Evolutionary conservation across 2,113 vertebrate genomes (phyloP), one percentile per base, ranked within the genome.

Genomic region (Chaenocephalus aceratus): DNA sequence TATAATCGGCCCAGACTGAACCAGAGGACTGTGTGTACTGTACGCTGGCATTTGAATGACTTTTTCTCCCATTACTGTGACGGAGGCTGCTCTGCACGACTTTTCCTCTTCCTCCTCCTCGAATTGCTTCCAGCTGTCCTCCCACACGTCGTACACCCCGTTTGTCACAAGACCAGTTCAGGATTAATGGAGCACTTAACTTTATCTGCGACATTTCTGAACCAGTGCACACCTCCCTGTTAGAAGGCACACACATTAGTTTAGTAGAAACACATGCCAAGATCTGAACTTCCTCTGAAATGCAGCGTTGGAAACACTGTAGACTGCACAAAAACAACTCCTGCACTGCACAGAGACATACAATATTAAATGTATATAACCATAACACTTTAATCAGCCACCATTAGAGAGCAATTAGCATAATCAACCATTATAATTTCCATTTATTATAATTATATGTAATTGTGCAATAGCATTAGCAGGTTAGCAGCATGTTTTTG

Each of bases 181-280:
- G 67, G 71, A 84, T 84, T 68, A 87, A 87, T 84, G 70, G 36
- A 11, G 72, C 78, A 67, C 68, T 85, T 82, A 63, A 63, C 60
- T 30, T 10, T 45, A 21, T 54, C 63, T 21, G 51, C 2, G 5
- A 41, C 74, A 30, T 30, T 30, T 49, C 51, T 62, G 58, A 63
- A 49, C 48, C 7, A 0, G 3, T 1, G 1, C 46, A 54, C 63
- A 46, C 5, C 48, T 49, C 26, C 13, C 2, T 41, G 7, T 67
- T 21, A 6, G 53, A 49, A 21, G 51, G 51, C 58, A 9, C 2
- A 13, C 1, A 2, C 14, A 59, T 3, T 26, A 48, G 34, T 4
- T 21, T 10, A 10, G 7, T 6, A 15, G 13, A 52, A 44, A 51
- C 46, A 14, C 30, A 30, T 5, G 7, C 64, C 16, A 7, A 21